Conservation (phyloP, 1,140 invertebrate genomes). For the Dysdera silvatica region DNA sequence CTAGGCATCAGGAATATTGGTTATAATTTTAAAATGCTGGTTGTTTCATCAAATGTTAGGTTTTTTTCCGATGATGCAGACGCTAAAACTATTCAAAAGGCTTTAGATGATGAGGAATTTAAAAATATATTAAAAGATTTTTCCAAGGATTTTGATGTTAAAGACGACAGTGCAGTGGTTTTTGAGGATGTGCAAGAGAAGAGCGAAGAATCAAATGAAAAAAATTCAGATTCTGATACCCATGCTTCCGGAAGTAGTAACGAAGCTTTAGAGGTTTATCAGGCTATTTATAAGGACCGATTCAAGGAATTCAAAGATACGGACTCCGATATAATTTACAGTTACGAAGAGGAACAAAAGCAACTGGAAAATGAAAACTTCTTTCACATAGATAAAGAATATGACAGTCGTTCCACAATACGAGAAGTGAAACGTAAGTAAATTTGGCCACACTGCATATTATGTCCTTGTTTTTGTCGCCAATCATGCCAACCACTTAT, state of each 20-base stretch:
- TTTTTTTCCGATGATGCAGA: too few relatives aligned
- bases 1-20: too few relatives aligned
- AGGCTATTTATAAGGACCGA: not conserved
- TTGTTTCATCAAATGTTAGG: too few relatives aligned
- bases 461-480: too few relatives aligned
- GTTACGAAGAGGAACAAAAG: slow-evolving; percentile 14
- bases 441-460: too few relatives aligned
- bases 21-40: too few relatives aligned
- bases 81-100: not conserved
- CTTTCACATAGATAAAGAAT: not conserved
- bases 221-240: not conserved
- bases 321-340: slow-evolving; percentile 12
- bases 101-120: slow-evolving; percentile 17
- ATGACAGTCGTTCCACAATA: not conserved
- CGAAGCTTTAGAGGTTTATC: too few relatives aligned
- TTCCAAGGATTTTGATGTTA: slow-evolving; percentile 11
- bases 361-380: not conserved
- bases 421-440: not conserved
- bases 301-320: slow-evolving; percentile 12
- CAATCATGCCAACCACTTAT: too few relatives aligned
- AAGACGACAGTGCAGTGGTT: not conserved
- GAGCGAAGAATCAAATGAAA: not conserved
- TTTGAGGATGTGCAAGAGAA: slow-evolving; percentile 15
- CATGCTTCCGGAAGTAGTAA: not conserved
- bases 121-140: slow-evolving; percentile 21